phyloP scores from a whole-genome alignment of 2,113 vertebrate species.

The Oenanthe melanoleuca region DNA sequence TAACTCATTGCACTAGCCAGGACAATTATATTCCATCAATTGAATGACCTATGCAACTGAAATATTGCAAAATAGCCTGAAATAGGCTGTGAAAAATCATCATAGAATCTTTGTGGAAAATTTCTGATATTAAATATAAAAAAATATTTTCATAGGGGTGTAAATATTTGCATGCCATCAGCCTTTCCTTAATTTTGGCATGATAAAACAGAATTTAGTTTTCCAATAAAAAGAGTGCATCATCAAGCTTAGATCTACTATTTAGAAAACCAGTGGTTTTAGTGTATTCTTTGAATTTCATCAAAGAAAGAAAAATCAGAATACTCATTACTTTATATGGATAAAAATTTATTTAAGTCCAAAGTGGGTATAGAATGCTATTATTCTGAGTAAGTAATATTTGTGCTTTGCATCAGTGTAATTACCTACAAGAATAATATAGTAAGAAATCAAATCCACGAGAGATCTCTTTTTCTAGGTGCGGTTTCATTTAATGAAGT shows the following conservation, averaged over 20 bases:
- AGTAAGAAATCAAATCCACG: background rate
- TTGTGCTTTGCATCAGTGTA: background rate
- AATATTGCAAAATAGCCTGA: background rate
- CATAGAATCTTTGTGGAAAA: background rate
- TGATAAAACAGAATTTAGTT: background rate
- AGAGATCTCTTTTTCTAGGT: background rate
- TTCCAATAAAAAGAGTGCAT: background rate
- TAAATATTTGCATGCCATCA: background rate
- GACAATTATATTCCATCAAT: background rate
- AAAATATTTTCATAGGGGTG: background rate
- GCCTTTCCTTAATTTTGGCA: background rate
- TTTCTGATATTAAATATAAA: background rate
- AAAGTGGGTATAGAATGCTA: background rate
- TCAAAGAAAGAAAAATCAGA: background rate
- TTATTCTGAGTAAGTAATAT: background rate
- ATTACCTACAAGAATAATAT: background rate
- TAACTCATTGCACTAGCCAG: background rate
- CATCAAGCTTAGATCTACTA: background rate
- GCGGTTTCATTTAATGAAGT: background rate
- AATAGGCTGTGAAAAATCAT: background rate
- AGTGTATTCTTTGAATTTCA: background rate
- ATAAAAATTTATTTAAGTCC: background rate
- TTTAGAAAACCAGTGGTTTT: background rate
- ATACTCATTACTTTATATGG: background rate
- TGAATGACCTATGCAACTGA: background rate